Percentiles rank a stretch among this genome's conserved stretches.
Evolutionary conservation across 2,113 vertebrate genomes (phyloP).

Genomic region (Scytalopus superciliaris): DNA sequence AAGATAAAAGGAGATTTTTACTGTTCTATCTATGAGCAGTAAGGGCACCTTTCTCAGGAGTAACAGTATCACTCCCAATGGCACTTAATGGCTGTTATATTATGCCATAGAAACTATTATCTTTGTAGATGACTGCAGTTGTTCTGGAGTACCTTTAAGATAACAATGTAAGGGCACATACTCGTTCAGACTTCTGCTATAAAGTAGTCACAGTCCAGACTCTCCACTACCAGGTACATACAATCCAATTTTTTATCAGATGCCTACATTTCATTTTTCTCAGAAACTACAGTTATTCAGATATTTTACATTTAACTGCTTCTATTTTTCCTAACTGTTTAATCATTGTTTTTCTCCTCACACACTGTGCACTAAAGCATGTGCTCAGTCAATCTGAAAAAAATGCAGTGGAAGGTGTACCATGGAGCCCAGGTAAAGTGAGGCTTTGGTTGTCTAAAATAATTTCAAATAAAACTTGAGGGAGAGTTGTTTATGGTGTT

Average conservation of each 20-base stretch:
- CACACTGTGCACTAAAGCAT: not conserved
- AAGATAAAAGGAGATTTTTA: not conserved
- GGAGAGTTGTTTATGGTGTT: not conserved
- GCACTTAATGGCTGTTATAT: not conserved
- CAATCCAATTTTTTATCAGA: not conserved
- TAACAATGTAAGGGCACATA: not conserved
- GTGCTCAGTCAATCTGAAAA: not conserved
- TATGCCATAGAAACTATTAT: conserved; percentile 1
- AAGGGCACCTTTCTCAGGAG: not conserved
- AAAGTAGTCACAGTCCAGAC: not conserved
- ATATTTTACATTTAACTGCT: not conserved
- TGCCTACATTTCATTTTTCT: not conserved
- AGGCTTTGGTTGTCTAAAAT: not conserved
- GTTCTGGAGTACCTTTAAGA: not conserved
- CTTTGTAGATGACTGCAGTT: not conserved
- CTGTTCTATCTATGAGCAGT: not conserved
- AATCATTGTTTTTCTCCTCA: not conserved
- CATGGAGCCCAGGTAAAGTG: not conserved
- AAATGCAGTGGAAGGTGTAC: not conserved
- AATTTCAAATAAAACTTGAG: not conserved
- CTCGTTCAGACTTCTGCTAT: not conserved
- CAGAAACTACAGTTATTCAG: not conserved
- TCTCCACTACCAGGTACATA: not conserved
- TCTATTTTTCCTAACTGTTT: not conserved
- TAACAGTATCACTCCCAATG: not conserved